Evolutionary conservation across 2,797 vertebrate genomes (phyloP).

Genomic region (Heliangelus exortis): DNA sequence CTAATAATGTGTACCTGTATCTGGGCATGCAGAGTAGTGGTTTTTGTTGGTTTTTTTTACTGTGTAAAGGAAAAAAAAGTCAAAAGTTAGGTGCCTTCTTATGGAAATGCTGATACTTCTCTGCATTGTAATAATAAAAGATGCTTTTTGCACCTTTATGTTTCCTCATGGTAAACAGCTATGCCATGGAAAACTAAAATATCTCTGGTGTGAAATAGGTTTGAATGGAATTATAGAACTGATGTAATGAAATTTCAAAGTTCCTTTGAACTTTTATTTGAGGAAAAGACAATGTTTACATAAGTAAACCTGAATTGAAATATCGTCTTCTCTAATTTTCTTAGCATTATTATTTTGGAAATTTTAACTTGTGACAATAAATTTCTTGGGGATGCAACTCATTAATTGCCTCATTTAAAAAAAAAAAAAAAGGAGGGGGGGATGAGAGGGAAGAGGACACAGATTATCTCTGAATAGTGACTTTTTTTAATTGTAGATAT

Average conservation of each 20-base stretch:
- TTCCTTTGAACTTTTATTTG: background rate
- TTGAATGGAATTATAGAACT: background rate
- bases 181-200: background rate
- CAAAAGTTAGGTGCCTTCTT: background rate
- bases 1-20: background rate
- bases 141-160: background rate
- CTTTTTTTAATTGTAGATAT: background rate
- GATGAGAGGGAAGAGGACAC: too few relatives aligned
- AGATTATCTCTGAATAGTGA: background rate
- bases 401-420: background rate
- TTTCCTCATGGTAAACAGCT: background rate
- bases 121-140: background rate
- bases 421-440: too few relatives aligned
- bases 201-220: background rate
- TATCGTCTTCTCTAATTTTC: background rate
- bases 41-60: background rate
- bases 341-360: background rate
- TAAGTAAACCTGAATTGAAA: background rate
- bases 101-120: background rate
- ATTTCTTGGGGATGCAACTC: background rate
- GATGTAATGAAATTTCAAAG: background rate
- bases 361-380: background rate
- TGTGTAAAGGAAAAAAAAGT: background rate
- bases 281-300: background rate
- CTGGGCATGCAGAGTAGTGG: background rate